A percentile compares a stretch with the other conserved stretches of the same genome.
phyloP scores from a whole-genome alignment of 2,113 vertebrate genomes.

The Ploceus nigricollis region DNA sequence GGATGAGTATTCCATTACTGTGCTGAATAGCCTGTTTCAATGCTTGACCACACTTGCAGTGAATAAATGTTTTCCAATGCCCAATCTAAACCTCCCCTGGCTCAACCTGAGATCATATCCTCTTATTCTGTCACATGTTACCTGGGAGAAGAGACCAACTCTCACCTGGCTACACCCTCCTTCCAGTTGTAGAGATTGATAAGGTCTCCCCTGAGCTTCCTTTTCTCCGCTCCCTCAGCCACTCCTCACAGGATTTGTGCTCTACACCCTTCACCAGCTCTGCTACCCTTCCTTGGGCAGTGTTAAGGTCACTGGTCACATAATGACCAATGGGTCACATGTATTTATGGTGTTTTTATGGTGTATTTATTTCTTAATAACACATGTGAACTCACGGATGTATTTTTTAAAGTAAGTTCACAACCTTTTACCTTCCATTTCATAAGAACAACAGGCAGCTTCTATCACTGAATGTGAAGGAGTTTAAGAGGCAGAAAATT shows the following conservation, averaged over 20 bases:
- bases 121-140: neutral
- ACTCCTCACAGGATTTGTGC: neutral
- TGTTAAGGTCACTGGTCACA: neutral
- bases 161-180: neutral
- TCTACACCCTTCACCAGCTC: neutral
- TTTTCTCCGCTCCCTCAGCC: neutral
- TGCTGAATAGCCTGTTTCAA: neutral
- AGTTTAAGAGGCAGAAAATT: neutral
- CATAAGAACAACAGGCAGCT: neutral
- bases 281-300: neutral
- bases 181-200: neutral
- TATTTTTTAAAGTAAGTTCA: neutral
- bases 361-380: neutral
- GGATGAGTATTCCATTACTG: neutral
- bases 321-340: neutral
- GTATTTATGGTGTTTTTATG: neutral
- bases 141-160: neutral
- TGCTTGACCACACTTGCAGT: neutral
- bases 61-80: neutral
- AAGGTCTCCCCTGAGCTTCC: neutral
- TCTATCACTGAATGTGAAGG: neutral
- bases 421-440: neutral
- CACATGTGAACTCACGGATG: neutral
- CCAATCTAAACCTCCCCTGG: neutral
- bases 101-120: neutral